These are phyloP conservation scores for Channa maculata DNA, from an alignment of 2,113 vertebrate species.

Conservation along the genomic window DNA sequence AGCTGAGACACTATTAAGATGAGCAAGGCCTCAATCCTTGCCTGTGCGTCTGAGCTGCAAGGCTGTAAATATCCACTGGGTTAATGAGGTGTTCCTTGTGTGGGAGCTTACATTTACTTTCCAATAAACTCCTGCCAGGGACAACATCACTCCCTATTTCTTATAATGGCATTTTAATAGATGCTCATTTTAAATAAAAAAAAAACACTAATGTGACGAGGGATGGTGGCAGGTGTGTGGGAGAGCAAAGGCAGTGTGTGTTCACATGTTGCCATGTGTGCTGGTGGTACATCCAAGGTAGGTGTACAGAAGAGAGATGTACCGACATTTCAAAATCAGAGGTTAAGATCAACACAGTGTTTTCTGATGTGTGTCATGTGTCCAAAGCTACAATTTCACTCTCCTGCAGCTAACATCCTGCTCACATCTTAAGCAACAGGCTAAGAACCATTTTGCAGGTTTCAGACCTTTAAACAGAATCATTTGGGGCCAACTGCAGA, in stretches of 20 bases:
- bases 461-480: neutral
- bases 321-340: neutral
- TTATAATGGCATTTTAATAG: constrained; percentile 76
- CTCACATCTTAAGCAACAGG: neutral
- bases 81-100: constrained; percentile 71
- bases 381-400: neutral
- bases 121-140: constrained; percentile 60
- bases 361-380: neutral
- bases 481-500: too few species aligned
- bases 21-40: constrained; percentile 28
- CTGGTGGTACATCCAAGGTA: neutral
- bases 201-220: constrained; percentile 11
- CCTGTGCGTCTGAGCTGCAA: constrained; percentile 24
- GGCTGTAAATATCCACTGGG: constrained; percentile 61
- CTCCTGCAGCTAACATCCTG: neutral
- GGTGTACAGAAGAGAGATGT: neutral
- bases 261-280: neutral
- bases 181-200: constrained; percentile 55
- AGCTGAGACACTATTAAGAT: constrained; percentile 45
- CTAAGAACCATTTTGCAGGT: neutral
- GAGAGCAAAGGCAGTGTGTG: neutral
- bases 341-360: neutral
- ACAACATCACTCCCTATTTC: constrained; percentile 63
- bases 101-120: constrained; percentile 63
- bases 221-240: neutral